Base-by-base conservation (phyloP, 1,140 invertebrate species). In the Ceratina calcarata region DNA sequence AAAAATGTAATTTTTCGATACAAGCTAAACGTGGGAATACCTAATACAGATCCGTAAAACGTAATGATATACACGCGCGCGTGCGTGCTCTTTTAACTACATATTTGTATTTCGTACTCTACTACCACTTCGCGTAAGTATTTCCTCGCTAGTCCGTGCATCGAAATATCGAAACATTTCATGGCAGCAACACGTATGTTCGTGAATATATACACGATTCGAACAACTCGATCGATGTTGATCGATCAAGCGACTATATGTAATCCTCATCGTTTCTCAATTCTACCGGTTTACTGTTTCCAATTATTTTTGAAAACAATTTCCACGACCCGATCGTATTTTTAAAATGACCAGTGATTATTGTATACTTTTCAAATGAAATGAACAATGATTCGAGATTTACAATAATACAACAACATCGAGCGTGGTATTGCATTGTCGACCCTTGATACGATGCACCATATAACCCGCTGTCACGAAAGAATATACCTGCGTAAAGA, bases 111-210 rank as follows among this genome's bases (percentile, higher is more conserved):
- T 45, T 57, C 51, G 72, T 32, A n/a, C 18, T 65, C 22, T 45
- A 70, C 16, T 57, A 77, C 18, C 16, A 24, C 64, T 49, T 61
- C 32, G 15, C 3, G 27, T 20, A 72, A 65, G 20, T 78, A 72
- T 64, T 60, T 37, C 12, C 24, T 69, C 18, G 32, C n/a, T 76
- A 69, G 18, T 60, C 37, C 37, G 37, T 45, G 37, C 49, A 55
- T 32, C 22, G 69, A 77, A 77, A 76, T 20, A 60, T 16, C 6
- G 24, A 37, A 70, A 12, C 18, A 7, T 18, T 27, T 60, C 12
- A 7, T 67, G 16, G 32, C n/a, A 58, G 45, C 37, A 32, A 69
- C 69, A 53, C 13, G n/a, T 37, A 13, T 65, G n/a, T 62, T 49
- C 22, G 51, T 22, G 8, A n/a, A 20, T 60, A 7, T 24, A n/a